Conservation (phyloP, 2,888 invertebrate genomes). For the Eilema depressum region DNA sequence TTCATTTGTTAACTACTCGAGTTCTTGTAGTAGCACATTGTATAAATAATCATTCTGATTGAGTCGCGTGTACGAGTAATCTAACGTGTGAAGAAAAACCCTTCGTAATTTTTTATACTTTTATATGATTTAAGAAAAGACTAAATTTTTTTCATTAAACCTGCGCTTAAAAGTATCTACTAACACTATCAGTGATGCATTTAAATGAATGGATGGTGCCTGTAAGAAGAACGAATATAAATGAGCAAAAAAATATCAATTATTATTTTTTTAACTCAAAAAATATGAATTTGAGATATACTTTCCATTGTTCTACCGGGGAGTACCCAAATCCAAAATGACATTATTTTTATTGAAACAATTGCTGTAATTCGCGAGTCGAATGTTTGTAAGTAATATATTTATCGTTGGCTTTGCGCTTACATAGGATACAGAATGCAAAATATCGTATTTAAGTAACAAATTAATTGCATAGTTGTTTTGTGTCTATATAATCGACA, state of each 20-base stretch:
- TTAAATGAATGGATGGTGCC: slow-evolving; percentile 49
- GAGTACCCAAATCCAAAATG: slow-evolving; percentile 7
- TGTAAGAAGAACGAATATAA: slow-evolving; percentile 18
- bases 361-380: neutral
- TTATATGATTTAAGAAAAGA: slow-evolving; percentile 48
- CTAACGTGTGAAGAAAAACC: slow-evolving; percentile 16
- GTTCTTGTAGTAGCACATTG: neutral
- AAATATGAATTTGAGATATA: neutral
- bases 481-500: slow-evolving; percentile 47
- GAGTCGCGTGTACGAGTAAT: slow-evolving; percentile 30
- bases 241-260: slow-evolving; percentile 7
- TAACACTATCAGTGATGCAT: slow-evolving; percentile 51
- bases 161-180: slow-evolving; percentile 29
- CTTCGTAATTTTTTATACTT: slow-evolving; percentile 48
- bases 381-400: slow-evolving; percentile 21
- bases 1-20: slow-evolving; percentile 28
- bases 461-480: slow-evolving; percentile 35
- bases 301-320: slow-evolving; percentile 1
- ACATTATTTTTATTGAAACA: slow-evolving; percentile 2
- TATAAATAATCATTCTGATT: slow-evolving; percentile 6
- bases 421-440: slow-evolving; percentile 40
- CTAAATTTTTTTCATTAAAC: slow-evolving; percentile 30
- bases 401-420: slow-evolving; percentile 18
- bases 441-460: slow-evolving; percentile 38
- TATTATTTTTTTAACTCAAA: slow-evolving; percentile 12